Percentiles rank a stretch among this genome's conserved stretches.
These are phyloP conservation scores for Chesias legatella DNA, from an alignment of 2,888 invertebrate species.

Conservation along the genomic window DNA sequence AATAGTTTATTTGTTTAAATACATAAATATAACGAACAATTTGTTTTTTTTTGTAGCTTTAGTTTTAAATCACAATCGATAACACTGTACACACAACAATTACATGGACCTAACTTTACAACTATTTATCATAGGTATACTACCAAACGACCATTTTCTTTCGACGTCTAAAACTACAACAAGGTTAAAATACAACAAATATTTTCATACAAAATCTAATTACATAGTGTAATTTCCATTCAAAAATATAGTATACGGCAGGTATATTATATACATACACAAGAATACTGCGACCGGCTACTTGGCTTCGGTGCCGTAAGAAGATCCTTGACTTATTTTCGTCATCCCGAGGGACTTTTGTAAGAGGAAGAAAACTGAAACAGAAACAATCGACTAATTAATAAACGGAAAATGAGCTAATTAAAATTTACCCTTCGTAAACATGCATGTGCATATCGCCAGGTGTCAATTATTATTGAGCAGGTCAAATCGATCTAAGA, in stretches of 20 bases:
- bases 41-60: slow-evolving; percentile 27
- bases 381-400: slow-evolving; percentile 11
- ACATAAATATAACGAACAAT: no score
- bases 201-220: slow-evolving; percentile 29
- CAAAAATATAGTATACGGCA: slow-evolving; percentile 29
- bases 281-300: slow-evolving; percentile 43
- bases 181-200: slow-evolving; percentile 24
- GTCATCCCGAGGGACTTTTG: slow-evolving; percentile 91
- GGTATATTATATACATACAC: slow-evolving; percentile 26
- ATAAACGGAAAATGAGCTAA: neutral
- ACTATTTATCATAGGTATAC: slow-evolving; percentile 18
- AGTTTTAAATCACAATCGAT: slow-evolving; percentile 29
- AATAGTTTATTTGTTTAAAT: slow-evolving; percentile 12
- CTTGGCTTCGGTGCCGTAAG: slow-evolving; percentile 85
- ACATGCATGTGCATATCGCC: no score
- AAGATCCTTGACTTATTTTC: slow-evolving; percentile 90
- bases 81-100: slow-evolving; percentile 31
- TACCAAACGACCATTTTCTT: slow-evolving; percentile 25
- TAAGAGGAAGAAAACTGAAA: slow-evolving; percentile 88
- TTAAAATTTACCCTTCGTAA: no score
- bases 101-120: slow-evolving; percentile 19
- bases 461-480: no score
- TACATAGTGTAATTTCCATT: slow-evolving; percentile 26
- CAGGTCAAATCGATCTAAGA: no score
- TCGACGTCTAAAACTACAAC: slow-evolving; percentile 30